Evolutionary conservation across 1,140 invertebrate genomes (phyloP), one percentile per base, ranked within the genome.

Genomic region (Drosophila busckii): DNA sequence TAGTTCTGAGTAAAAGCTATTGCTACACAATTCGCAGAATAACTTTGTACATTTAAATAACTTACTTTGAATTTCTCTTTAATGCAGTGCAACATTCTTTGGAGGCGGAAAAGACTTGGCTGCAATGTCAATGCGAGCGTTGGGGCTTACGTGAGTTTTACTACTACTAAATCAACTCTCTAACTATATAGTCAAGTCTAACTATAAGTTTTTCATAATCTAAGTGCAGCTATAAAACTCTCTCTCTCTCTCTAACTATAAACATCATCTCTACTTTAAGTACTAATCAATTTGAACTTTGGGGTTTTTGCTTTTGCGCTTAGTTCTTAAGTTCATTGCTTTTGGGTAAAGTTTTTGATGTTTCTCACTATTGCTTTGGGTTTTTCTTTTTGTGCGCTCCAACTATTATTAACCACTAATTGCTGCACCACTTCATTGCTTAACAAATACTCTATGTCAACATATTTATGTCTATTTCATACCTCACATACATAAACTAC

Each of bases 71-170:
- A 3, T 13, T 8, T 28, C 19, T 49, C 9, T 35, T 6, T 25
- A 19, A 2, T 23, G 54, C 89, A 95, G 94, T 93, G 83, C 93
- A 95, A 90, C 89, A 94, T 69, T 94, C 94, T 41, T 89, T 95
- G 84, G 94, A 95, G 88, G 93, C 93, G 58, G 94, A 96, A 89
- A 94, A 94, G 87, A 94, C 93, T 60, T 96, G 94, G 94, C 89
- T 96, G 71, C 94, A 94, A 87, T 95, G 93, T 86, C 94, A 96
- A 89, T 94, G 93, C 85, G 93, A 95, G 87, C 91, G 93, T 73
- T 95, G 93, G 93, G 93, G 93, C 66, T 93, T 95, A 91, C 91
- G 89, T 87, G 66, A 86, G 85, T n/a, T n/a, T n/a, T n/a, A n/a
- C n/a, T n/a, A n/a, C n/a, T 86, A 69, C 50, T 42, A 12, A 5